Conservation (phyloP, 1,140 invertebrate genomes). For the Archivesica marissinica region DNA sequence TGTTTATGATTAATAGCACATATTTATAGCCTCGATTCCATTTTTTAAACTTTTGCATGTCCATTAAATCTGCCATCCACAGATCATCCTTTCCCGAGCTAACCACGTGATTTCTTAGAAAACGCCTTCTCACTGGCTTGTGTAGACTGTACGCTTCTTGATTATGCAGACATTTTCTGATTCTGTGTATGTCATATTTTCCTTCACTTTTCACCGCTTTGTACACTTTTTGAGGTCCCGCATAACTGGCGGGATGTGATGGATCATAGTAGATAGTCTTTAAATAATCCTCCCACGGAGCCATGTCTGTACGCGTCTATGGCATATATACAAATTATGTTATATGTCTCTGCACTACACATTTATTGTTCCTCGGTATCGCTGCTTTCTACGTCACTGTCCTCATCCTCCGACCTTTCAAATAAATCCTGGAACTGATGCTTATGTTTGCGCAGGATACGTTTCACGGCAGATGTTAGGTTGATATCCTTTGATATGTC, state of each 20-base stretch:
- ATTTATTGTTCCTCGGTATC: too few relatives aligned
- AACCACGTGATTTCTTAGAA: constrained; percentile 30
- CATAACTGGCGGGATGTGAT: constrained; percentile 7
- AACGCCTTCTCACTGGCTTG: constrained; percentile 25
- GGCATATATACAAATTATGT: too few relatives aligned
- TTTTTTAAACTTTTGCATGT: constrained; percentile 10
- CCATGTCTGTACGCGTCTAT: constrained; percentile 3
- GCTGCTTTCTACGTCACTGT: too few relatives aligned
- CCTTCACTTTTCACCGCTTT: constrained; percentile 30
- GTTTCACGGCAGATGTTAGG: too few relatives aligned
- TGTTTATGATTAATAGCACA: background rate
- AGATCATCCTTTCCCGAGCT: constrained; percentile 14
- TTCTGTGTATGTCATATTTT: constrained; percentile 4
- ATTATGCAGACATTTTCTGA: constrained; percentile 32
- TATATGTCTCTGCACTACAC: too few relatives aligned
- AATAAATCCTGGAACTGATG: too few relatives aligned
- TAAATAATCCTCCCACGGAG: constrained; percentile 24
- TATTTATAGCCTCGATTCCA: background rate
- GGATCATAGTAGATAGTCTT: constrained; percentile 13
- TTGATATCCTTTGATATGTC: too few relatives aligned
- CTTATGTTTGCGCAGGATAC: too few relatives aligned
- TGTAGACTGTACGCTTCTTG: constrained; percentile 14
- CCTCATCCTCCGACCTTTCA: too few relatives aligned
- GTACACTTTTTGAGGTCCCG: constrained; percentile 27
- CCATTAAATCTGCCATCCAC: constrained; percentile 30